Percentiles rank a stretch among this genome's conserved stretches.
These are phyloP conservation scores for Pogonocichla stellata DNA, from an alignment of 2,113 vertebrate species.

Conservation along the genomic window DNA sequence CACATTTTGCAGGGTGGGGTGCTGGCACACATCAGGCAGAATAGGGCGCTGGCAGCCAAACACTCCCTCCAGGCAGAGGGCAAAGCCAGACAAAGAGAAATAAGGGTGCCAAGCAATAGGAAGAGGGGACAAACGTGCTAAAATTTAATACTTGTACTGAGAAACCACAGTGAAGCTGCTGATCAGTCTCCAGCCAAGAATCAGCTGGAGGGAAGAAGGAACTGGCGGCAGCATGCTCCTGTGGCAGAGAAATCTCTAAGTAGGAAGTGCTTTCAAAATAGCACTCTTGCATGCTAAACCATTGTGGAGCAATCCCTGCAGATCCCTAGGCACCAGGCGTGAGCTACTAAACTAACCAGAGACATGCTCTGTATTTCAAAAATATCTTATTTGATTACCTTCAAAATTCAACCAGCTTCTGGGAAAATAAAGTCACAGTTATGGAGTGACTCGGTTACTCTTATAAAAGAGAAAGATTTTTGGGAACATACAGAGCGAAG, in stretches of 20 bases:
- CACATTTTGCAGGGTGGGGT: accelerated
- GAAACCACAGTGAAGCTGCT: neutral
- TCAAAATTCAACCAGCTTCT: neutral
- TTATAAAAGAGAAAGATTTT: neutral
- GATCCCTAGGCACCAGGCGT: neutral
- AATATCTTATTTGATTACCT: neutral
- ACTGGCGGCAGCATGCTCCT: neutral
- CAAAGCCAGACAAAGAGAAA: neutral
- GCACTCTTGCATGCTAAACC: neutral
- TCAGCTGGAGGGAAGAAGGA: neutral
- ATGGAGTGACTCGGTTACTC: neutral
- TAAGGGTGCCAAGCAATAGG: neutral
- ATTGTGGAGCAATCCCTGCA: neutral
- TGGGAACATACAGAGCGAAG: neutral
- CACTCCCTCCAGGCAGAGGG: neutral
- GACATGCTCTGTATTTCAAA: neutral
- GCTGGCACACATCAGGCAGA: neutral
- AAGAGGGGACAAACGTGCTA: neutral
- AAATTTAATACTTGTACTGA: neutral
- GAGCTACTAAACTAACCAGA: neutral
- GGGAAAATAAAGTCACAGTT: neutral
- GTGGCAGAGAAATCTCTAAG: neutral
- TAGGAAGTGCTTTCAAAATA: neutral
- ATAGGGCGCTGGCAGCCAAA: neutral
- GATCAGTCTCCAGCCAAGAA: accelerated